A percentile compares a stretch with the other conserved stretches of the same genome.
Evolutionary conservation across 1,140 invertebrate species (phyloP).

Genomic region (Musca vetustissima): DNA sequence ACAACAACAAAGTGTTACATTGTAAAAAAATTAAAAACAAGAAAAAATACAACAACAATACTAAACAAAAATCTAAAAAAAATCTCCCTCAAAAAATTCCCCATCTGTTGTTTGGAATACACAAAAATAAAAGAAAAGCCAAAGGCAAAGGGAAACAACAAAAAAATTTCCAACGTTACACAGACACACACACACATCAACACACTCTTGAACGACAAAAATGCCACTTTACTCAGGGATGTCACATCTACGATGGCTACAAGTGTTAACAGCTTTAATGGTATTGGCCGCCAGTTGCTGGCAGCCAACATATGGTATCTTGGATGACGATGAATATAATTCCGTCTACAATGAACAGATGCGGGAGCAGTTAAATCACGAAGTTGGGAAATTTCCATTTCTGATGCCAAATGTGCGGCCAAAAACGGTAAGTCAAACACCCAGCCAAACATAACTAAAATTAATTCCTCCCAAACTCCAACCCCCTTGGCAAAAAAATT

Average conservation of each 20-base stretch:
- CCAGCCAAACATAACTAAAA: neutral
- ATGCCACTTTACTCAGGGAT: constrained; percentile 17
- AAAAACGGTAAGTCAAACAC: constrained; percentile 60
- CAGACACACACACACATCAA: no score
- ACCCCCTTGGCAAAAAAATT: no score
- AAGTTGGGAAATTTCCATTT: constrained; percentile 59
- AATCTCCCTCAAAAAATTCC: no score
- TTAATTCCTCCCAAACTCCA: no score
- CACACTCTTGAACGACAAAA: no score
- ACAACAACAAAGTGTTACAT: no score
- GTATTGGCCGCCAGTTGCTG: neutral
- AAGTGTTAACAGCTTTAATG: constrained; percentile 18
- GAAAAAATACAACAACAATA: no score
- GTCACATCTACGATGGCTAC: neutral
- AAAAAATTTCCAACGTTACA: neutral
- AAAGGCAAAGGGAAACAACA: no score
- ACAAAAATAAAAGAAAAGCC: neutral
- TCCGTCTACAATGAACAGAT: neutral
- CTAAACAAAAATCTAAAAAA: neutral
- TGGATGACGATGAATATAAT: constrained; percentile 13
- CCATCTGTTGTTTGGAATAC: neutral
- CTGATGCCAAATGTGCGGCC: constrained; percentile 74
- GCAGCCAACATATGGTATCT: constrained; percentile 14
- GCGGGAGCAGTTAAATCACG: neutral
- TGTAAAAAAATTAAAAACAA: no score